Base-by-base conservation (phyloP, 2,888 invertebrate genomes). In the Sisyra nigra region DNA sequence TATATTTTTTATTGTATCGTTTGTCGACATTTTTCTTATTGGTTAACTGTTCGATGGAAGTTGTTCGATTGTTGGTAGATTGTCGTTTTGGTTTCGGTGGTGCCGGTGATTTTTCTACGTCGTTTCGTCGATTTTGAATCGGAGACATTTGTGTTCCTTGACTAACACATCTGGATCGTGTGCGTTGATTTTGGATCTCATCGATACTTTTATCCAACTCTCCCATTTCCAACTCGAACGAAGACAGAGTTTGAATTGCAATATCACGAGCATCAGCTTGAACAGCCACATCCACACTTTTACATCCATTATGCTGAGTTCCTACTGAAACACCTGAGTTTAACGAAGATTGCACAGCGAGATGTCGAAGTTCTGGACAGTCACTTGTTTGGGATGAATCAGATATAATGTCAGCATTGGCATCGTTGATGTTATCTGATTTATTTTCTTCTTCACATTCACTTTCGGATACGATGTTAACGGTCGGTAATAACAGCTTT, bases 221-320 rank as follows among this genome's bases (percentile, higher is more conserved):
- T 9, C 32, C 45, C 9, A 46, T 29, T 41, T 52, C 50, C 10
- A 44, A 44, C 37, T 53, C 51, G 31, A 44, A 48, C 7, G 50
- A 47, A 3, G 55, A 54, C 7, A 62, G 58, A 15, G 65, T 66
- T 34, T 65, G 65, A 11, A 56, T 57, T 11, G 61, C 63, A 38
- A 71, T 66, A 50, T 72, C 71, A 45, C 64, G 66, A 2, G 69
- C 67, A 53, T 69, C 69, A 1, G 71, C 67, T 52, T 72, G 72
- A n/a, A 71, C 70, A 7, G 70, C 72, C 7, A 72, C 70, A 49
- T 72, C 71, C 41, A 66, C 69, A 37, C 46, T 17, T 41, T 42
- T 10, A 45, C 48, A 31, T 48, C 38, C 36, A 15, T 40, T 49
- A 52, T 61, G 58, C 6, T 61, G 60, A 48, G 63, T 66, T 13